Base-by-base conservation (phyloP, 2,113 vertebrate genomes). In the Seriola dumerili region DNA sequence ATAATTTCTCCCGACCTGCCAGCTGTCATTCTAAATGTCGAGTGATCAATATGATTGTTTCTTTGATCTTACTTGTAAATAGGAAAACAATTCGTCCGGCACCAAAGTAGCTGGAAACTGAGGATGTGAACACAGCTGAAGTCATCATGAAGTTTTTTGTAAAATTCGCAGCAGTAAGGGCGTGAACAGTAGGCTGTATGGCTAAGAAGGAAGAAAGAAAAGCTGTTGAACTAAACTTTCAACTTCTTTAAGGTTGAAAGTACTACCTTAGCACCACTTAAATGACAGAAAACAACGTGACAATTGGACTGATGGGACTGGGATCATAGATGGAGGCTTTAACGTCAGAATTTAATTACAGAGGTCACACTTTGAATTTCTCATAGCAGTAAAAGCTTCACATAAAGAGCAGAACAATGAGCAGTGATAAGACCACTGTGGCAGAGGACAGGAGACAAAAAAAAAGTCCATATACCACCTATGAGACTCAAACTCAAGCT, bases 11-110 rank as follows among this genome's bases (percentile, higher is more conserved):
- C 0, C 1, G 8, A 76, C 29, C 14, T 40, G 48, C 72, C 29
- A 40, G 38, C 34, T 69, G 62, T 72, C 50, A 21, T 42, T 81
- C 52, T 38, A 72, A 52, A 65, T 65, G 57, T 67, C 21, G 34
- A 46, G 32, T 38, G 61, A 69, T 82, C 64, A 36, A 16, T 59
- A n/a, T n/a, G 58, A 78, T 75, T 80, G 29, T 79, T 59, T 75
- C n/a, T 86, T 72, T 78, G 12, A 50, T 46, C 50, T 38, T 7
- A 5, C 48, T 9, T 52, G 8, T 58, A 32, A 50, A 78, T 69
- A 12, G 29, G 12, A 64, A 38, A 29, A 62, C 5, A 59, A 21
- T 68, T 62, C 4, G 34, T 9, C 11, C 13, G 42, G 13, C 14
- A 16, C 32, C 40, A 38, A 8, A n/a, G n/a, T 52, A 19, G 2